These are phyloP conservation scores for Cataglyphis albicans DNA, from an alignment of 2,888 invertebrate genomes.

Conservation along the genomic window DNA sequence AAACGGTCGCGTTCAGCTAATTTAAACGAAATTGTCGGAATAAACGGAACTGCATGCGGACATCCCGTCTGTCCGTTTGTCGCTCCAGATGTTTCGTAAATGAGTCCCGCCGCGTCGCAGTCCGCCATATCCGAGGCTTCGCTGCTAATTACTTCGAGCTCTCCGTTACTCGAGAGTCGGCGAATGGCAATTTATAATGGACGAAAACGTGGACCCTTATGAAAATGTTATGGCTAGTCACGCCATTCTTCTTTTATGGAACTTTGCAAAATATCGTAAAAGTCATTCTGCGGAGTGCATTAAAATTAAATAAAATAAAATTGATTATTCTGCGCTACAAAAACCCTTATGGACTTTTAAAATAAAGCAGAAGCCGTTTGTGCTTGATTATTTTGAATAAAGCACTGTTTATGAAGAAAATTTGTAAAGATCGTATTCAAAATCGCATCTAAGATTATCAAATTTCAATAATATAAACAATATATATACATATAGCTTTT, in stretches of 20 bases:
- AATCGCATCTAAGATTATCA: neutral
- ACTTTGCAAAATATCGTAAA: conserved; percentile 13
- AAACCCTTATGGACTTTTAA: neutral
- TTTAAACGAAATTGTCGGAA: conserved; percentile 84
- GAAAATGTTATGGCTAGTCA: conserved; percentile 63
- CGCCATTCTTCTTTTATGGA: conserved; percentile 28
- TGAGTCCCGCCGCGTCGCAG: conserved; percentile 77
- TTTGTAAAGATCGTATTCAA: neutral
- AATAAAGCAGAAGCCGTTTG: neutral
- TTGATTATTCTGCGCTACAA: neutral
- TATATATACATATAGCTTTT: neutral
- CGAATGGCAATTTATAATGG: conserved; percentile 53
- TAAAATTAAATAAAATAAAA: conserved; percentile 3
- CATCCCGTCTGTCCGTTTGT: conserved; percentile 75
- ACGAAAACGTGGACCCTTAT: conserved; percentile 47
- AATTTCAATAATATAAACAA: neutral
- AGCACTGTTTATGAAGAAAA: neutral
- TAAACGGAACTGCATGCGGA: conserved; percentile 84
- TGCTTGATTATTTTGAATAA: neutral
- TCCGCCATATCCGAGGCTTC: conserved; percentile 66
- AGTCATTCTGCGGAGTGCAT: neutral
- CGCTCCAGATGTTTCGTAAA: conserved; percentile 84
- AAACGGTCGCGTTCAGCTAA: conserved; percentile 82
- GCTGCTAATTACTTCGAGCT: conserved; percentile 73
- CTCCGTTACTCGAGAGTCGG: conserved; percentile 27